Conservation (phyloP, 2,888 invertebrate genomes). For the Ptilodon capucinus region DNA sequence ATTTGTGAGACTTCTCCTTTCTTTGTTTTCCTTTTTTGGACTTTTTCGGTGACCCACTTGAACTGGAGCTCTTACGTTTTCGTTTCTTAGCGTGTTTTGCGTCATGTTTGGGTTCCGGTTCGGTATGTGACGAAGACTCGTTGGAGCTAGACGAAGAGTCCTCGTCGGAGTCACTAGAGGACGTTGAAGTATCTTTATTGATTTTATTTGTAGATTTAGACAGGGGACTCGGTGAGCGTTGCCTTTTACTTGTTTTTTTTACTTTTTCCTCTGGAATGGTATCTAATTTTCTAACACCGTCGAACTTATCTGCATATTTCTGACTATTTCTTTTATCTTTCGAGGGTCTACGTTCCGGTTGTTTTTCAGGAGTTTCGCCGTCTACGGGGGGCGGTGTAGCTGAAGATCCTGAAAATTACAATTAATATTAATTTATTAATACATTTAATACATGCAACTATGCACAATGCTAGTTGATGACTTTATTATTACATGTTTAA, state of each 20-base stretch:
- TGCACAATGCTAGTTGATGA: too few relatives aligned
- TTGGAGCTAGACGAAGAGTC: slow-evolving; percentile 58
- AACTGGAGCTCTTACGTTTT: slow-evolving; percentile 61
- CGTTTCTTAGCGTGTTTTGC: slow-evolving; percentile 56
- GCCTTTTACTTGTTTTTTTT: slow-evolving; percentile 55
- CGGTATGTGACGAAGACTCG: slow-evolving; percentile 54
- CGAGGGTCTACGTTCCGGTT: slow-evolving; percentile 54
- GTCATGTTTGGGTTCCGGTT: slow-evolving; percentile 46
- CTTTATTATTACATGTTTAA: too few relatives aligned
- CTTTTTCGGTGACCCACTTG: slow-evolving; percentile 57
- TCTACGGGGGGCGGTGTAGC: slow-evolving; percentile 66
- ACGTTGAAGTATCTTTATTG: slow-evolving; percentile 64
- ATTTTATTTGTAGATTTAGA: slow-evolving; percentile 38
- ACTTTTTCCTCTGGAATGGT: slow-evolving; percentile 60
- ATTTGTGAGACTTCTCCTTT: slow-evolving; percentile 47
- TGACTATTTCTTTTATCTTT: slow-evolving; percentile 61
- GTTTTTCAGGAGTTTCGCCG: slow-evolving; percentile 64
- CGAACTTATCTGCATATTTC: slow-evolving; percentile 59
- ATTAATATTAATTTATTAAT: neutral
- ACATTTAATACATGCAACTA: too few relatives aligned
- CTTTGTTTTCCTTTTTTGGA: slow-evolving; percentile 58
- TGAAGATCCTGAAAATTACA: slow-evolving; percentile 55
- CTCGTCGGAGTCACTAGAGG: slow-evolving; percentile 67
- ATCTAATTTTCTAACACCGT: slow-evolving; percentile 57
- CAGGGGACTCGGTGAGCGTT: slow-evolving; percentile 61